Base-by-base conservation (phyloP, 2,113 vertebrate species). In the Bombycilla garrulus region DNA sequence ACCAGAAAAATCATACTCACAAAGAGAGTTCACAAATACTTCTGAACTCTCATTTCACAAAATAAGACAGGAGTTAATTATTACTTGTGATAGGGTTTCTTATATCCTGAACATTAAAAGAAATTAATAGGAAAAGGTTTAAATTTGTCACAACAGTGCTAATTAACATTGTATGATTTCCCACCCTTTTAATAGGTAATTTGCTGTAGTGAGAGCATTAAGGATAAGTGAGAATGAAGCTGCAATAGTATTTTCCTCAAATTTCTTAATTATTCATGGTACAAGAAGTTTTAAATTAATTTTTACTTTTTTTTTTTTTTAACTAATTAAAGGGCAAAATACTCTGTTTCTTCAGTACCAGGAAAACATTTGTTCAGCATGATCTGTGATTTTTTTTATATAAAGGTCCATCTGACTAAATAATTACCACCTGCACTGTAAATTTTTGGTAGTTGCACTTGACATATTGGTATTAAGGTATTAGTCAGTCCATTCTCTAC, bases 61-160 rank as follows among this genome's bases (percentile, higher is more conserved):
- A 91, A 60, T 64, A 83, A 92, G 86, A 90, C 44, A 60, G 79
- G 74, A 88, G 82, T 71, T 94, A 95, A 94, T 93, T 95, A 96
- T 67, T 92, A 85, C 71, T 69, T 72, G 80, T 70, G 69, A 53
- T 62, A 65, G 62, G 67, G 35, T 31, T 87, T 80, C 76, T 93
- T 48, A 61, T 81, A 91, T 64, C 69, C 66, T 83, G 91, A 88
- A 88, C 60, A 62, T 92, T 94, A 79, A 61, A 87, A 91, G 64
- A 79, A 93, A 94, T 88, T 80, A 88, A 69, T 60, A 95, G 56
- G 73, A 94, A 91, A 93, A 93, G 66, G 61, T 92, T 86, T 78
- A 45, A 67, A 31, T 94, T 94, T 89, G 69, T 92, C 88, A 95
- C 80, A 94, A 86, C 60, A 81, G 70, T 62, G 95, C 87, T 94